Evolutionary conservation across 1,140 invertebrate species (phyloP).

Genomic region (Platorchestia sp.): DNA sequence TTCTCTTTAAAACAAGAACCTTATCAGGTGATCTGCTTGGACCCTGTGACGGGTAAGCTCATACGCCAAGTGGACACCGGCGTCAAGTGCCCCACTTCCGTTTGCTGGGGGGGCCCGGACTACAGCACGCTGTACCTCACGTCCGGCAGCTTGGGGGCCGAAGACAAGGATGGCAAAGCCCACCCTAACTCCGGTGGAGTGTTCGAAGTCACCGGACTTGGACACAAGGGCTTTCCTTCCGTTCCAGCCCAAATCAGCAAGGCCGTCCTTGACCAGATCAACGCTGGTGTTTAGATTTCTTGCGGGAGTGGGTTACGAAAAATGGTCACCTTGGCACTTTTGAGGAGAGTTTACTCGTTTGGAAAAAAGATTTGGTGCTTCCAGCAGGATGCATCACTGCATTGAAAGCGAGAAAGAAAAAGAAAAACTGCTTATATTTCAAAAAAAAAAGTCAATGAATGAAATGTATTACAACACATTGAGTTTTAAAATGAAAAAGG

Average conservation of each 20-base stretch:
- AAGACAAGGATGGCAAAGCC: slow-evolving; percentile 73
- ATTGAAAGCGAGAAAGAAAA: too few relatives aligned
- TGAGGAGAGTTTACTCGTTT: too few relatives aligned
- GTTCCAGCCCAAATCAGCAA: slow-evolving; percentile 35
- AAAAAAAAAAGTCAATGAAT: too few relatives aligned
- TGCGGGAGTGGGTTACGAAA: too few relatives aligned
- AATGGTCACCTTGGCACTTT: too few relatives aligned
- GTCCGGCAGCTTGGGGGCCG: slow-evolving; percentile 71
- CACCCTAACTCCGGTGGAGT: slow-evolving; percentile 65
- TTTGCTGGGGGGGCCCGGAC: slow-evolving; percentile 76
- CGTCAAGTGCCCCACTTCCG: slow-evolving; percentile 74
- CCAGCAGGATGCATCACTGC: too few relatives aligned
- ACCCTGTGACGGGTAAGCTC: slow-evolving; percentile 70
- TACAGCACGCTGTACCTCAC: slow-evolving; percentile 73
- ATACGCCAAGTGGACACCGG: slow-evolving; percentile 71
- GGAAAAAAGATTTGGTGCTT: too few relatives aligned
- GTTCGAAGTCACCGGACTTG: slow-evolving; percentile 62
- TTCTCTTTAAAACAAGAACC: neutral
- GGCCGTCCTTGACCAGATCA: neutral
- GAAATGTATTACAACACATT: too few relatives aligned
- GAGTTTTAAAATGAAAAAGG: too few relatives aligned
- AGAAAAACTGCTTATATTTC: too few relatives aligned
- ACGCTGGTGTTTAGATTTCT: neutral
- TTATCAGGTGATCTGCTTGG: slow-evolving; percentile 69
- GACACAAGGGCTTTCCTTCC: slow-evolving; percentile 41